Evolutionary conservation across 2,113 vertebrate species (phyloP).

Genomic region (Eublepharis macularius): DNA sequence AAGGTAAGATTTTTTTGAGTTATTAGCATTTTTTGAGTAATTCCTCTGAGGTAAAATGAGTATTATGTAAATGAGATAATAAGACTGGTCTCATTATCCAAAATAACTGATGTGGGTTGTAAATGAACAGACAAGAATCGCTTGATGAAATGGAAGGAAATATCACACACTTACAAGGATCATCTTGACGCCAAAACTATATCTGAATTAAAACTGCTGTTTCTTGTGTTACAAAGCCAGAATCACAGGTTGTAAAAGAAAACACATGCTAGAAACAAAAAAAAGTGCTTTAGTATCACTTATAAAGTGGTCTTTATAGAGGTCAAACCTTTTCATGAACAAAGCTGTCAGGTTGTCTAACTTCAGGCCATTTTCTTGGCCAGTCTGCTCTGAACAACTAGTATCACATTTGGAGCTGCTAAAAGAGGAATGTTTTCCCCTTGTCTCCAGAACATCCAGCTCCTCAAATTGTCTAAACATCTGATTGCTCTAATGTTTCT

Average conservation of each 20-base stretch:
- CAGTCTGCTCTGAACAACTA: background rate
- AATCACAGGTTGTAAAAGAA: background rate
- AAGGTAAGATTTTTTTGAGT: conserved; percentile 80
- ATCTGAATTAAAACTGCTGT: background rate
- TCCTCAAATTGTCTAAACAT: conserved; percentile 54
- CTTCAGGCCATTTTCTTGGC: conserved; percentile 31
- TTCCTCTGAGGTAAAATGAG: background rate
- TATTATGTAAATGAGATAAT: background rate
- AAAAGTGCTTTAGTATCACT: background rate
- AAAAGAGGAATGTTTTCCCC: conserved; percentile 12
- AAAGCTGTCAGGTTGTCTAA: conserved; percentile 2
- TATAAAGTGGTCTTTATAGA: background rate
- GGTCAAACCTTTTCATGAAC: conserved; percentile 22
- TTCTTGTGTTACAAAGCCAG: background rate
- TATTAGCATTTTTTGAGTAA: conserved; percentile 12
- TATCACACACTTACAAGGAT: background rate
- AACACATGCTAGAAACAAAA: background rate
- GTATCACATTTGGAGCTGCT: conserved; percentile 8
- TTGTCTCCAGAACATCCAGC: background rate
- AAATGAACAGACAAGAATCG: background rate
- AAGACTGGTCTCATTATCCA: background rate
- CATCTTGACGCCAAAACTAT: background rate
- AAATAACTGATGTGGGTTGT: background rate
- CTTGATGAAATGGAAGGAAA: background rate
- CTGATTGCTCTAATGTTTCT: conserved; percentile 54